Conservation (phyloP, 1,140 invertebrate genomes). For the Brachionus manjavacas region DNA sequence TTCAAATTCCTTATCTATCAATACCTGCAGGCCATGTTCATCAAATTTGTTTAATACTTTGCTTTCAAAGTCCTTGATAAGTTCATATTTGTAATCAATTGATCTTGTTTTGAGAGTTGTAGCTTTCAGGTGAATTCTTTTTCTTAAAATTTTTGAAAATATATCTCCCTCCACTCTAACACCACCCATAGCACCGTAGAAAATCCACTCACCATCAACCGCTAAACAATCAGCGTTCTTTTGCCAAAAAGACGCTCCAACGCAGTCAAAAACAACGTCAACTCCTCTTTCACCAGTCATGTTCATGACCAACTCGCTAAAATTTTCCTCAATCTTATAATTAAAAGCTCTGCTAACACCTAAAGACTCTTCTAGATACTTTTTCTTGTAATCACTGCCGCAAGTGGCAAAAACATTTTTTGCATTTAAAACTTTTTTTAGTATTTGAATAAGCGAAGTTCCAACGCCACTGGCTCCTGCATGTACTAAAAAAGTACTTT, state of each 20-base stretch:
- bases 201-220: conserved; percentile 53
- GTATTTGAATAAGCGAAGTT: conserved; percentile 53
- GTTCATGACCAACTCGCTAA: conserved; percentile 48
- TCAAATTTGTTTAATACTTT: conserved; percentile 47
- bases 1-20: conserved; percentile 50
- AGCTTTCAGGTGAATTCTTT: conserved; percentile 50
- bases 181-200: conserved; percentile 55
- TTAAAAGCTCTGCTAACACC: conserved; percentile 52
- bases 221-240: conserved; percentile 50
- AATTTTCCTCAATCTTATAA: conserved; percentile 52
- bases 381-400: conserved; percentile 49
- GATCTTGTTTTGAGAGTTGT: conserved; percentile 50
- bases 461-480: conserved; percentile 56
- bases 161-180: conserved; percentile 49
- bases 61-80: conserved; percentile 45
- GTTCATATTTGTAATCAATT: conserved; percentile 51
- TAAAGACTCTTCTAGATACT: conserved; percentile 47
- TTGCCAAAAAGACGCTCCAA: conserved; percentile 53
- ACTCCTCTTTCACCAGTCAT: conserved; percentile 51
- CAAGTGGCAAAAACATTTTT: conserved; percentile 49
- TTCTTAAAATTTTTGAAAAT: conserved; percentile 48
- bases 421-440: conserved; percentile 46
- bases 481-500: conserved; percentile 53
- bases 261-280: conserved; percentile 55
- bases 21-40: conserved; percentile 47